Evolutionary conservation across 2,888 invertebrate genomes (phyloP), one percentile per base, ranked within the genome.

Genomic region (Eupelmus urozonus): DNA sequence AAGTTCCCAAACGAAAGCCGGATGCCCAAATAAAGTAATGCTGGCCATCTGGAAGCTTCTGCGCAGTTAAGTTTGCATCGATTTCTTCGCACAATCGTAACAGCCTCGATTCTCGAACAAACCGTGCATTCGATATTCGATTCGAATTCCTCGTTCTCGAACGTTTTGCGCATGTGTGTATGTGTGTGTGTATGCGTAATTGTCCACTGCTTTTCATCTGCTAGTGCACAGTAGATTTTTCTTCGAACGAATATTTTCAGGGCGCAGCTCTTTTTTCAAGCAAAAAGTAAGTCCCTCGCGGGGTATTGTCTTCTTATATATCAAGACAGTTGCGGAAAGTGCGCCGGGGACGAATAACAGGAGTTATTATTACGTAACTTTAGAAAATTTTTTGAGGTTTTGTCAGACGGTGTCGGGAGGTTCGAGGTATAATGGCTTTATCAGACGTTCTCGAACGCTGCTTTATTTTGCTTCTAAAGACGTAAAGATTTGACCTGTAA

Each of bases 291-390:
- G 66, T n/a, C 51, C 23, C 1, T 57, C 2, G 13, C 1, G 13
- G 11, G 23, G 25, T 9, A 40, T 2, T 13, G 20, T 27, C 49
- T 29, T 23, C 1, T 62, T 62, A 1, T 18, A 0, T 11, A 11
- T 69, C 2, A n/a, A 13, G 20, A 18, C 16, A 34, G 3, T 34
- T 34, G 3, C 34, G 34, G 5, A 34, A 34, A 34, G n/a, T 29
- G 18, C 4, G 20, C 0, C 23, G 9, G 20, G 1, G 0, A 4
- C 11, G 3, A 9, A 9, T 53, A 9, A 53, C 5, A 40, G 4
- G 16, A n/a, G 13, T 23, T 20, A 70, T 65, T 11, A 57, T 76
- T 76, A 76, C 76, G 65, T 76, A 76, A 79, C 59, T 66, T 79
- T 40, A 2, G 23, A 27, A 23, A 34, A 29, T n/a, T 20, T 27